Percentiles rank a stretch among this genome's conserved stretches.
phyloP scores from a whole-genome alignment of 2,888 invertebrate species.

The Papilio demoleus region DNA sequence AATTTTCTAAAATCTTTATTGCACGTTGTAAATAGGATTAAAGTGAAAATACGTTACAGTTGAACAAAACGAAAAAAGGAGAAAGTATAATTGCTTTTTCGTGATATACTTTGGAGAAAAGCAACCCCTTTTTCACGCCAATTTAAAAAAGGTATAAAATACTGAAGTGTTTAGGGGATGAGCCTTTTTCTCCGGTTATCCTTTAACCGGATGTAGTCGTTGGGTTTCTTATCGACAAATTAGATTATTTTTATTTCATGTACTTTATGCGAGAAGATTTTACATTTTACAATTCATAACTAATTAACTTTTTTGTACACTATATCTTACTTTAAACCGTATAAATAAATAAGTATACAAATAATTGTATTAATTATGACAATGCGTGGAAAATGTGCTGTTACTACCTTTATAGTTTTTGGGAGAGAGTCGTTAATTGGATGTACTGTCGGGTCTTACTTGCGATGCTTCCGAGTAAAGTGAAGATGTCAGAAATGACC shows the following conservation, averaged over 20 bases:
- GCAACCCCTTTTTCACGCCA: conserved; percentile 42
- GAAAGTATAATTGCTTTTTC: conserved; percentile 38
- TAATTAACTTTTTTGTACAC: no score
- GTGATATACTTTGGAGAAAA: conserved; percentile 40
- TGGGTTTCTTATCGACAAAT: conserved; percentile 34
- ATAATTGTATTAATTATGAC: no score
- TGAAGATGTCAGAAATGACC: no score
- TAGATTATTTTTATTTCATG: conserved; percentile 28
- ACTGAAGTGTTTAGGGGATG: conserved; percentile 41
- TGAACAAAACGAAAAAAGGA: conserved; percentile 33
- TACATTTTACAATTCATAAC: no score
- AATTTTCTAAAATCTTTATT: not conserved
- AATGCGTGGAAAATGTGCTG: no score
- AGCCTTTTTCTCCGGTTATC: conserved; percentile 39
- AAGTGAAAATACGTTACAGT: conserved; percentile 5
- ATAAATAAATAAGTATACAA: no score
- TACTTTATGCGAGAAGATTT: not conserved
- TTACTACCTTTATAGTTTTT: no score
- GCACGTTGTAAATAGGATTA: not conserved
- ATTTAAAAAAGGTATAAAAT: conserved; percentile 43
- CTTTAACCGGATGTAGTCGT: conserved; percentile 37
- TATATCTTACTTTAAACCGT: no score
- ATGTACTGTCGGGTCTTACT: no score
- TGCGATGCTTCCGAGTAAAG: no score
- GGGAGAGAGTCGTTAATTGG: no score